These are phyloP conservation scores for Ameiurus melas DNA, from an alignment of 2,113 vertebrate genomes.

Conservation along the genomic window DNA sequence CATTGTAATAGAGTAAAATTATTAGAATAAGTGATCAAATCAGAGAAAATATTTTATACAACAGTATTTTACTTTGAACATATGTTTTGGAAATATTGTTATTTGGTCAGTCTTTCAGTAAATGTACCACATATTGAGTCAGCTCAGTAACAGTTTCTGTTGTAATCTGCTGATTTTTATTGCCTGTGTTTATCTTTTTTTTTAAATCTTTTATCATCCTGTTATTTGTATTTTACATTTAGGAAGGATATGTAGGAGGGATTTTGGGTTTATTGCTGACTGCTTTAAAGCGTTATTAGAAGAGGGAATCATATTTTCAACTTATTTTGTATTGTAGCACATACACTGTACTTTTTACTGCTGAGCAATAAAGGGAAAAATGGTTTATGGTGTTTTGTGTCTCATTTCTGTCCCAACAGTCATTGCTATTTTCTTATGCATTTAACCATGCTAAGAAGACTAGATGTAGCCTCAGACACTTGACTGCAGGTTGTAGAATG, in stretches of 20 bases:
- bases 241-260: conserved; percentile 32
- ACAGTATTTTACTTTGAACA: conserved; percentile 65
- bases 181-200: conserved; percentile 24
- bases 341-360: conserved; percentile 79
- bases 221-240: conserved; percentile 61
- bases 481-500: background rate
- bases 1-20: conserved; percentile 52
- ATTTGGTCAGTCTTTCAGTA: conserved; percentile 57
- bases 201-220: conserved; percentile 51
- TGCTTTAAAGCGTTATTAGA: conserved; percentile 62
- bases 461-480: background rate
- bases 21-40: conserved; percentile 56
- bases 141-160: conserved; percentile 58
- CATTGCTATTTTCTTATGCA: background rate
- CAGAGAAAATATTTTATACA: conserved; percentile 61
- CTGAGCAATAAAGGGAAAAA: conserved; percentile 76
- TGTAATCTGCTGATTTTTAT: conserved; percentile 53
- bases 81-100: conserved; percentile 53
- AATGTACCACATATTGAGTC: conserved; percentile 58
- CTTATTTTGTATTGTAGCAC: conserved; percentile 77
- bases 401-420: background rate
- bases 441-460: background rate
- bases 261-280: background rate
- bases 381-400: conserved; percentile 34
- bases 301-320: conserved; percentile 64